phyloP scores from a whole-genome alignment of 1,140 invertebrate genomes.

The Venustaconcha ellipsiformis region DNA sequence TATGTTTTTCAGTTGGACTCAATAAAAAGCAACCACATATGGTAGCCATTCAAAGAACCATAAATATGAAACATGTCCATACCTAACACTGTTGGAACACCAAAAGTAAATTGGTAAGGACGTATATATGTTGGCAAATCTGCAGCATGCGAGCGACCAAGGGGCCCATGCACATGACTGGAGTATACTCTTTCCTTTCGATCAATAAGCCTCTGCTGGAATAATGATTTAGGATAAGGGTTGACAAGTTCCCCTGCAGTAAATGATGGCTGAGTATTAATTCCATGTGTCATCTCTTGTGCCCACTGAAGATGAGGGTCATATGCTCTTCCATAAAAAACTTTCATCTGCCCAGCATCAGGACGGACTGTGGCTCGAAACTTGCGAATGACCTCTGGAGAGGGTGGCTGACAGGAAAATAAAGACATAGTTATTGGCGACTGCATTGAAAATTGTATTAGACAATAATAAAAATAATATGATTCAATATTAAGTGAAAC shows the following conservation, averaged over 20 bases:
- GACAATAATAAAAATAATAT: no score
- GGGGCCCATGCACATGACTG: constrained; percentile 56
- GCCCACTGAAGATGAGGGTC: constrained; percentile 65
- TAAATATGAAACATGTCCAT: constrained; percentile 6
- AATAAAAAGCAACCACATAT: background rate
- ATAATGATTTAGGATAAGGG: constrained; percentile 61
- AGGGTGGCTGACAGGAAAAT: constrained; percentile 53
- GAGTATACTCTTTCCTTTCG: constrained; percentile 62
- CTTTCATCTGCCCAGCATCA: constrained; percentile 60
- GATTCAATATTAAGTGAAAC: no score
- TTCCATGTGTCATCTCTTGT: constrained; percentile 64
- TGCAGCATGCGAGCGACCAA: constrained; percentile 63
- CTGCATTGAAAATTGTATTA: no score
- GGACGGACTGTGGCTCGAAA: constrained; percentile 61
- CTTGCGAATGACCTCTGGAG: constrained; percentile 59
- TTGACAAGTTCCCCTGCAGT: constrained; percentile 60
- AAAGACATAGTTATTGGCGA: background rate
- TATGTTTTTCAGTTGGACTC: no score
- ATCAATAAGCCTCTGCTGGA: constrained; percentile 57
- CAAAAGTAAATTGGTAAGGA: constrained; percentile 60
- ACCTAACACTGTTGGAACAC: constrained; percentile 62
- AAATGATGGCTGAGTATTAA: constrained; percentile 52
- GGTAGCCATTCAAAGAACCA: background rate
- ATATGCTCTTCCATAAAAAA: constrained; percentile 66
- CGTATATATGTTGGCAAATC: constrained; percentile 56